Evolutionary conservation across 1,140 invertebrate genomes (phyloP).

Genomic region (Neodiprion lecontei): DNA sequence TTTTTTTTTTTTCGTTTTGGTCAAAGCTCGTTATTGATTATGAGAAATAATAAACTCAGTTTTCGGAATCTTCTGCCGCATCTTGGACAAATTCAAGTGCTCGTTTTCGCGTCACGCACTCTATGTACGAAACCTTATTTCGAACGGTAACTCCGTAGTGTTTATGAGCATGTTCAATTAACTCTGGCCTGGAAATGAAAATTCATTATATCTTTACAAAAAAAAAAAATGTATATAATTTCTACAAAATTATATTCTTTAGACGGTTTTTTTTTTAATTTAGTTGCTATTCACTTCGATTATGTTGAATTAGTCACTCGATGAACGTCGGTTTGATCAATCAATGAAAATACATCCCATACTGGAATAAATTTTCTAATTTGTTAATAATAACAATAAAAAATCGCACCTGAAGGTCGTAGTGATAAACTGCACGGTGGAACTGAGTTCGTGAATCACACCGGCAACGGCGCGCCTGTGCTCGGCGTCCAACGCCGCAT

Average conservation of each 20-base stretch:
- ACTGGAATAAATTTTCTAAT: background rate
- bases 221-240: background rate
- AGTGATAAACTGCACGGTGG: constrained; percentile 98
- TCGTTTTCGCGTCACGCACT: constrained; percentile 88
- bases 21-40: no score
- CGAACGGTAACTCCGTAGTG: constrained; percentile 99
- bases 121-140: constrained; percentile 96
- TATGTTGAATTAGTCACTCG: no score
- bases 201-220: constrained; percentile 7
- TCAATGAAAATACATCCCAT: no score
- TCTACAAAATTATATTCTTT: background rate
- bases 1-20: no score
- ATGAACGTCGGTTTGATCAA: background rate
- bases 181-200: constrained; percentile 77
- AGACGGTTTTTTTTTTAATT: background rate
- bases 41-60: no score
- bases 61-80: constrained; percentile 45
- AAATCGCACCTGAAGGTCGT: constrained; percentile 83
- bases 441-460: constrained; percentile 97
- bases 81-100: constrained; percentile 99
- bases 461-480: constrained; percentile 97
- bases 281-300: no score
- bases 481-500: constrained; percentile 95
- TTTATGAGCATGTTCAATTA: constrained; percentile 97
- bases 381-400: background rate